Conservation (phyloP, 2,113 vertebrate genomes). For the Cygnus atratus region DNA sequence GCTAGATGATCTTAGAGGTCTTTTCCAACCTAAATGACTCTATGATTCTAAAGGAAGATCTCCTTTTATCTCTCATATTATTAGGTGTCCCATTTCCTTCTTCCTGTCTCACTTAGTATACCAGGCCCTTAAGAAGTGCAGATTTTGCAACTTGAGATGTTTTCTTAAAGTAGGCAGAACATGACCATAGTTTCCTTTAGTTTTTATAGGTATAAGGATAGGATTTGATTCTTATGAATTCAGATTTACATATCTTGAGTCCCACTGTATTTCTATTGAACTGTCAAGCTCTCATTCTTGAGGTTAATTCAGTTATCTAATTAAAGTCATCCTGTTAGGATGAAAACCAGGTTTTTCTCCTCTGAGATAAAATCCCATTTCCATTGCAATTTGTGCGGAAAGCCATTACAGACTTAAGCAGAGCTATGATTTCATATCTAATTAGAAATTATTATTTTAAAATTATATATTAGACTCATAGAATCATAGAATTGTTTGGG, state of each 20-base stretch:
- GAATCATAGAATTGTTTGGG: neutral
- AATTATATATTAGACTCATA: neutral
- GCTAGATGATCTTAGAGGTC: too few species aligned
- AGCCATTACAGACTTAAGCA: neutral
- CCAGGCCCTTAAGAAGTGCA: neutral
- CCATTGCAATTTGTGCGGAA: neutral
- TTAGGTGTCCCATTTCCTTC: neutral
- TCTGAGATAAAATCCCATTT: neutral
- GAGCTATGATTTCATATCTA: neutral
- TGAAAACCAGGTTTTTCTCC: neutral
- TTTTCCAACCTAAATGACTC: too few species aligned
- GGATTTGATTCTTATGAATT: neutral
- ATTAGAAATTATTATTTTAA: neutral
- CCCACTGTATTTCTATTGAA: neutral
- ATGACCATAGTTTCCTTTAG: neutral
- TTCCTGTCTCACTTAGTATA: neutral
- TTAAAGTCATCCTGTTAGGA: neutral
- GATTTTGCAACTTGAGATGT: neutral
- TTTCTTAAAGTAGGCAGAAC: neutral
- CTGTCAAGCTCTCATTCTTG: neutral
- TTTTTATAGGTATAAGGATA: neutral
- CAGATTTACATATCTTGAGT: neutral
- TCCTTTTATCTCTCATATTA: neutral
- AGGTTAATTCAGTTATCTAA: neutral
- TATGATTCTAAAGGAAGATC: neutral